Evolutionary conservation across 2,113 vertebrate species (phyloP).

Genomic region (Willisornis vidua): DNA sequence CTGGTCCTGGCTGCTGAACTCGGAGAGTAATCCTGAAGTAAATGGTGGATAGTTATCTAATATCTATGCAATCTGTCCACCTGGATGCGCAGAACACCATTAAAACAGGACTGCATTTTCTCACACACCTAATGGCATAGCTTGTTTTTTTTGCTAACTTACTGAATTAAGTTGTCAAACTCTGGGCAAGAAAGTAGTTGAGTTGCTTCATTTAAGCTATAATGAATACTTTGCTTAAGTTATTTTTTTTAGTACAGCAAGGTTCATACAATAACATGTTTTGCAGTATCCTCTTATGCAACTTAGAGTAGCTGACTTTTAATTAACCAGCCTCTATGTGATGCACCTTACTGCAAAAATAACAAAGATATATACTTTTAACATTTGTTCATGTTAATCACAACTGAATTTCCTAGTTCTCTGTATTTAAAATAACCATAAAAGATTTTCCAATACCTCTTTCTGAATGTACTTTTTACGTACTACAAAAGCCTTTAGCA

Average conservation of each 20-base stretch:
- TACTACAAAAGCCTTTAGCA: constrained; percentile 14
- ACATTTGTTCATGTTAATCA: not conserved
- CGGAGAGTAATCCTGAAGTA: not conserved
- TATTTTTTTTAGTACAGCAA: not conserved
- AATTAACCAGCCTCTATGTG: not conserved
- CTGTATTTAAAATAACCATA: not conserved
- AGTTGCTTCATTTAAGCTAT: not conserved
- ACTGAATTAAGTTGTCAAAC: not conserved
- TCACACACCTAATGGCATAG: not conserved
- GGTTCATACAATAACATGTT: not conserved
- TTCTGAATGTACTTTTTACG: constrained; percentile 3
- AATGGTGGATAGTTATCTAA: not conserved
- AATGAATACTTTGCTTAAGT: not conserved
- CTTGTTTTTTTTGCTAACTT: not conserved
- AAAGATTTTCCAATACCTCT: constrained; percentile 17
- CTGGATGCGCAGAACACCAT: not conserved
- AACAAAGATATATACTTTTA: not conserved
- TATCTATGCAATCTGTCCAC: not conserved
- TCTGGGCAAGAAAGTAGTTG: not conserved
- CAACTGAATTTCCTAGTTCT: not conserved
- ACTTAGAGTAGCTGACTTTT: not conserved
- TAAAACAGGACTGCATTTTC: not conserved
- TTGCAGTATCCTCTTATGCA: not conserved
- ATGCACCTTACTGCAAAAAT: not conserved
- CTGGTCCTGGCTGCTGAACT: no score